Conservation (phyloP, 2,888 invertebrate genomes). For the Cotesia congregata region DNA sequence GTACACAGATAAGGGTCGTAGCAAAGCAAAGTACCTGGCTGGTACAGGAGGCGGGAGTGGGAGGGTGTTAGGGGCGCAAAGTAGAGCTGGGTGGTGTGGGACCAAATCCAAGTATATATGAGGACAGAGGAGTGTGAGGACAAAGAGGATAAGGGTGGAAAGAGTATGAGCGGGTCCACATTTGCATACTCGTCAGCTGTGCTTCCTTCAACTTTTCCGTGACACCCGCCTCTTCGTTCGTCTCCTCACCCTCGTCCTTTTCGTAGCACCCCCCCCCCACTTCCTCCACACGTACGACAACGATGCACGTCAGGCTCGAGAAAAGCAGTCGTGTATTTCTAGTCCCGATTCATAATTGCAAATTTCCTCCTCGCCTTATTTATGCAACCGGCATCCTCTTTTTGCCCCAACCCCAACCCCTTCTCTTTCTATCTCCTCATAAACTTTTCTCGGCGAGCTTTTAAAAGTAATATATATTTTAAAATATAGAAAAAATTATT, state of each 20-base stretch:
- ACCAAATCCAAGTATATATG: constrained; percentile 11
- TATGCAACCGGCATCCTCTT: constrained; percentile 61
- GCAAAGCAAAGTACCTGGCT: not conserved
- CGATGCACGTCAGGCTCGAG: constrained; percentile 47
- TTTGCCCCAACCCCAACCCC: not conserved
- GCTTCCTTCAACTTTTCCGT: constrained; percentile 66
- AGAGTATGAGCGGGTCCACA: constrained; percentile 56
- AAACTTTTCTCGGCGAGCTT: constrained; percentile 21
- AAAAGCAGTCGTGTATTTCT: constrained; percentile 66
- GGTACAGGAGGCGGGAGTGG: constrained; percentile 19
- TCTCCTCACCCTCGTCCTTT: constrained; percentile 34
- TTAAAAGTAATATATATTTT: not conserved
- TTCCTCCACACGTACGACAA: constrained; percentile 33
- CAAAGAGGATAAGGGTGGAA: constrained; percentile 33
- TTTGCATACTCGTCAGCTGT: constrained; percentile 59
- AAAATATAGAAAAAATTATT: not conserved
- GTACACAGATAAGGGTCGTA: constrained; percentile 21
- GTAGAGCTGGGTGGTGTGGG: constrained; percentile 46
- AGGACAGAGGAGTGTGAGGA: constrained; percentile 31
- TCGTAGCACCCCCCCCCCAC: constrained; percentile 42
- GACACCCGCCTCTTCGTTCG: constrained; percentile 42
- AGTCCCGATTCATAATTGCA: constrained; percentile 70
- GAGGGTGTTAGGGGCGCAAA: constrained; percentile 37
- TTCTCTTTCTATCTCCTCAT: constrained; percentile 28
- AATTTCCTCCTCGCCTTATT: constrained; percentile 69